Conservation (phyloP, 2,888 invertebrate genomes). For the Noctua janthina region DNA sequence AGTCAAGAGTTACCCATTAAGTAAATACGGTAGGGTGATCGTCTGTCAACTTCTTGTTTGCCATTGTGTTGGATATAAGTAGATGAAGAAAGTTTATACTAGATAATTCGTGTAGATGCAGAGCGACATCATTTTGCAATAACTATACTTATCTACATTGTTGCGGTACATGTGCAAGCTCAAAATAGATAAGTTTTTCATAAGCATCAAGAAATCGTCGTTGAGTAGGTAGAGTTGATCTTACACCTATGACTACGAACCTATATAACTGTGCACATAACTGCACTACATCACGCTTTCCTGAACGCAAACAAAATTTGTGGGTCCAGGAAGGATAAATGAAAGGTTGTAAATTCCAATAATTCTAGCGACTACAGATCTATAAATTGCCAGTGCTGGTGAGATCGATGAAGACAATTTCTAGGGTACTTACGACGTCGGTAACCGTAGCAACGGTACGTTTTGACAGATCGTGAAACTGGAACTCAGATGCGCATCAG, state of each 20-base stretch:
- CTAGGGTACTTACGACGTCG: conserved; percentile 49
- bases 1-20: conserved; percentile 52
- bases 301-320: neutral
- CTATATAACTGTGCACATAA: neutral
- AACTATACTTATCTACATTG: conserved; percentile 6
- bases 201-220: conserved; percentile 3
- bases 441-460: conserved; percentile 66
- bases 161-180: conserved; percentile 23
- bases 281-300: conserved; percentile 2
- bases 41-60: conserved; percentile 44
- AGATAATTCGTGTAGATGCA: conserved; percentile 22
- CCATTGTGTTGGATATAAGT: conserved; percentile 28
- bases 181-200: conserved; percentile 29
- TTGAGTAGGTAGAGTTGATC: neutral
- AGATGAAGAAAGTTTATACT: conserved; percentile 37
- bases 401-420: conserved; percentile 55
- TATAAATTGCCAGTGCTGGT: conserved; percentile 33
- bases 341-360: conserved; percentile 4
- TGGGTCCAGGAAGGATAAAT: neutral
- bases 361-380: conserved; percentile 28
- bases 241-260: neutral
- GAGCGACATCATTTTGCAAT: conserved; percentile 31
- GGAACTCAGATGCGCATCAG: conserved; percentile 63
- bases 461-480: conserved; percentile 66
- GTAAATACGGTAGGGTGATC: conserved; percentile 57